Evolutionary conservation across 2,113 vertebrate species (phyloP).

Genomic region (Alligator mississippiensis): DNA sequence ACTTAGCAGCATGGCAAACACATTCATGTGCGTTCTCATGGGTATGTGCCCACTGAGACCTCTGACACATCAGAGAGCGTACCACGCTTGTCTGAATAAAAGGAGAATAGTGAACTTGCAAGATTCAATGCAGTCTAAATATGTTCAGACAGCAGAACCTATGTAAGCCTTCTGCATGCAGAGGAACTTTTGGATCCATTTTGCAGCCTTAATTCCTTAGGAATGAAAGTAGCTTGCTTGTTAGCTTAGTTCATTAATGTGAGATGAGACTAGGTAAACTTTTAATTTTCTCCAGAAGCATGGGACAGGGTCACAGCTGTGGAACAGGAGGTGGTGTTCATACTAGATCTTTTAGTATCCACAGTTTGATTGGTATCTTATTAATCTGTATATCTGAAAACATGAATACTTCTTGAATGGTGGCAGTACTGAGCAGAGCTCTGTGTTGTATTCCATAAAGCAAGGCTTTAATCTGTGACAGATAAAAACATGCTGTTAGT

Average conservation of each 20-base stretch:
- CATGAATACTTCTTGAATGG: constrained; percentile 37
- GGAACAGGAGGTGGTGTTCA: constrained; percentile 18
- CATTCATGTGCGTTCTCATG: not conserved
- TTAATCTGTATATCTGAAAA: not conserved
- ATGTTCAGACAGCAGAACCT: not conserved
- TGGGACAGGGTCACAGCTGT: not conserved
- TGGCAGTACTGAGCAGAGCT: constrained; percentile 46
- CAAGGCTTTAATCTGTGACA: constrained; percentile 60
- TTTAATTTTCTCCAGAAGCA: not conserved
- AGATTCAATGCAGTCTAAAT: fast-evolving
- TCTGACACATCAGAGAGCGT: not conserved
- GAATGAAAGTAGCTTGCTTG: fast-evolving
- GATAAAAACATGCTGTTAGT: constrained; percentile 48
- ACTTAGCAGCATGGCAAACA: too few relatives aligned
- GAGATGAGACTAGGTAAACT: not conserved
- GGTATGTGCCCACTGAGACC: not conserved
- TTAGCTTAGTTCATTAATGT: not conserved
- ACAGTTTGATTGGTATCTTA: constrained; percentile 45
- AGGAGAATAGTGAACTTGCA: not conserved
- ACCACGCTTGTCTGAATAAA: not conserved
- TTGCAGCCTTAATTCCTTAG: not conserved
- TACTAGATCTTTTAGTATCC: constrained; percentile 37
- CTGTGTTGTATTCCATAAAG: constrained; percentile 53
- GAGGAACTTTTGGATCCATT: not conserved
- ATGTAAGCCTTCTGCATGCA: not conserved